Base-by-base conservation (phyloP, 2,797 vertebrate genomes). In the Leuciscus waleckii region DNA sequence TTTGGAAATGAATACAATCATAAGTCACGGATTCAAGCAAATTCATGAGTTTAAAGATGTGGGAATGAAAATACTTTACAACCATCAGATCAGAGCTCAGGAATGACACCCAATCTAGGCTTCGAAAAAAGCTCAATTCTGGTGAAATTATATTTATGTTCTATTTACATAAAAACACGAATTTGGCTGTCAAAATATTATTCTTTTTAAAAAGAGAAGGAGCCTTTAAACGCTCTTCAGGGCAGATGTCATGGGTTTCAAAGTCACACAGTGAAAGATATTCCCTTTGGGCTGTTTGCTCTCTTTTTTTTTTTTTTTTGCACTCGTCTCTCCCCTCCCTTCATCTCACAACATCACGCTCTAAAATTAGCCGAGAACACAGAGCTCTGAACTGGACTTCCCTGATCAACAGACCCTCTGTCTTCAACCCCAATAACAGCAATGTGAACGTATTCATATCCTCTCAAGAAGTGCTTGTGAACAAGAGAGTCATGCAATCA, bases 351-450 rank as follows among this genome's bases (percentile, higher is more conserved):
- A 87, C 90, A 89, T 92, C 81, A 82, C 71, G 67, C 83, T 77
- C 91, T 94, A 93, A 90, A 94, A 92, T 94, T 93, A 94, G 84
- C 87, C 74, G 85, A 85, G 85, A 81, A 88, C 78, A 87, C 77
- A 56, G 79, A 84, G 85, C 79, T 63, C 68, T 70, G 85, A 91
- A 84, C 87, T 88, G 87, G 76, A 90, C 89, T 86, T 91, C 76
- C 67, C 77, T 89, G 69, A 79, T 68, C 79, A 89, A 87, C 49
- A 83, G 85, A 39, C 73, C 86, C 73, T 87, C 90, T 88, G 81
- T 90, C 91, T 89, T 71, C 82, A 85, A 39, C 79, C 85, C 90
- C 86, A 37, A 77, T 91, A 86, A 75, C 80, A 74, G 26, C 87
- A 76, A 58, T 80, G 23, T 84, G 71, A 85, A 63, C 75, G 76